Evolutionary conservation across 2,113 vertebrate species (phyloP), one percentile per base, ranked within the genome.

Genomic region (Oreochromis niloticus): DNA sequence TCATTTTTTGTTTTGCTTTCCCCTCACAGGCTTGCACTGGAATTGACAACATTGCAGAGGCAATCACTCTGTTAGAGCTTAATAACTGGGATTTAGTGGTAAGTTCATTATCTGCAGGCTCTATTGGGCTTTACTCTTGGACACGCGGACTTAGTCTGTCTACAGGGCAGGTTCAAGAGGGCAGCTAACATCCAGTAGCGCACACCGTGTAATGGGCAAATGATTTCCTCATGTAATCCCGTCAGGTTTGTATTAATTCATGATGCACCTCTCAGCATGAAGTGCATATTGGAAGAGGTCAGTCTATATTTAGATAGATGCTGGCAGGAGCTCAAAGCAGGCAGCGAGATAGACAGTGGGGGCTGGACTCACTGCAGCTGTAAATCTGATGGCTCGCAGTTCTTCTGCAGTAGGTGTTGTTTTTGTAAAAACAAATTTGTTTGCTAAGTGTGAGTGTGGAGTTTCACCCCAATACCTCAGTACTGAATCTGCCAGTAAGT

Each of bases 71-170:
- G 94, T 97, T 99, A 94, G 99, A 99, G 95, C 98, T 98, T 95
- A 99, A 99, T 97, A 99, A 99, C 96, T 99, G 99, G 98, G 98
- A 99, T 96, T 97, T 99, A 97, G 97, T 99, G 98, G 99, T 99
- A 98, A 98, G 98, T 98, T 91, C 55, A 86, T 91, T 92, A 93
- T 86, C 82, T 80, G 43, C 8, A 52, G 78, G 68, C 84, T 87
- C 57, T 85, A 14, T 59, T 82, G 24, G 41, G 14, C 84, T 85
- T 88, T 85, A 41, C 78, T 88, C 24, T 89, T 82, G 66, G 54
- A 91, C 50, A 75, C 46, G 48, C 61, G 73, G 85, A n/a, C 46
- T 63, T 55, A 50, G 61, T 71, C 39, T 27, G 46, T 61, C 46
- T 27, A 78, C 55, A 86, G 68, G 54, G 10, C 34, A 81, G 63